Base-by-base conservation (phyloP, 2,888 invertebrate genomes). In the Eulithis prunata region DNA sequence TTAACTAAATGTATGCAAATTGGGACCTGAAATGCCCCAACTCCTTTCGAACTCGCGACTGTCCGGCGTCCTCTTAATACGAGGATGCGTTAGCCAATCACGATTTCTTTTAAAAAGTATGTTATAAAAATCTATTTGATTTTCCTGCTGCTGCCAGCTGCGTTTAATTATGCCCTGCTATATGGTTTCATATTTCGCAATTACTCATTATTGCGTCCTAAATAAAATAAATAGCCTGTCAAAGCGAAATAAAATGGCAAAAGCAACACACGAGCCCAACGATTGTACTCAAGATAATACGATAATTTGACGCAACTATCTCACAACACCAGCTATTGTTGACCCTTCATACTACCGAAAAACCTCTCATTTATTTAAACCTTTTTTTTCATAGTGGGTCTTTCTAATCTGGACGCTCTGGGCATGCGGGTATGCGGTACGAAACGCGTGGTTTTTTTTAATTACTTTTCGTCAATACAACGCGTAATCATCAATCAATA, bases 401-500 rank as follows among this genome's bases (percentile, higher is more conserved):
- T 77, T 60, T 64, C 59, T 71, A 76, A 74, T 66, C 54, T 77
- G 76, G 83, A 62, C 74, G 62, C 61, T 68, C 59, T 75, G 61
- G 69, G 67, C 74, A 73, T 81, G 10, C 79, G 78, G 83, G 79
- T 80, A 83, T 80, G 79, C 78, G 78, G 79, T 68, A 67, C 43
- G 78, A 41, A 41, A 75, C 76, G 77, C 76, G 75, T 78, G 78
- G 77, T 85, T 88, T 89, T 67, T 21, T 91, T 89, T 91, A 92
- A 92, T 92, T 90, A 91, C 87, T 84, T 84, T 87, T 83, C 82
- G 87, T 90, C 91, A 88, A 87, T 87, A 82, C 76, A 72, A 75
- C 77, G 77, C 58, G 76, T 82, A 84, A 84, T 88, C 89, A 92
- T 91, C 85, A 91, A 92, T 91, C 92, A 91, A 89, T 84, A 83